phyloP scores from a whole-genome alignment of 2,797 vertebrate species.

The Ciconia nigra region DNA sequence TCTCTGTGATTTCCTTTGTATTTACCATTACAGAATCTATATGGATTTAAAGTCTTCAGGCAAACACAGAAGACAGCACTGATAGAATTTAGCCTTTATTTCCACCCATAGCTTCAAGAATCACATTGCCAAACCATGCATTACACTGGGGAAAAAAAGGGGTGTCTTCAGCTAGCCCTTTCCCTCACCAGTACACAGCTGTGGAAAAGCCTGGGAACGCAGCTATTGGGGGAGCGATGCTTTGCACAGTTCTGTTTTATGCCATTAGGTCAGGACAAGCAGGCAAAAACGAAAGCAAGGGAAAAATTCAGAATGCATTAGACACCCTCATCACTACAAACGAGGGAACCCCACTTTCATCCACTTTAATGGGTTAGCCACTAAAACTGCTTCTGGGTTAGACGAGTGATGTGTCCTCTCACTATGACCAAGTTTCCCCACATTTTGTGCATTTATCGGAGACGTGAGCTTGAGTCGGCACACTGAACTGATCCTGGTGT shows the following conservation, averaged over 20 bases:
- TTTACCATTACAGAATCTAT: not conserved
- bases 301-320: not conserved
- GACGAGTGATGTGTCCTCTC: fast-evolving
- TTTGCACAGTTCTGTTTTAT: not conserved
- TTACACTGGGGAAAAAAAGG: not conserved
- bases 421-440: not conserved
- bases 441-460: not conserved
- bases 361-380: not conserved
- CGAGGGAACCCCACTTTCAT: not conserved
- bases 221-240: not conserved
- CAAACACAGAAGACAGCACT: not conserved
- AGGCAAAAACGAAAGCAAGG: not conserved
- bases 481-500: not conserved
- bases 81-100: not conserved
- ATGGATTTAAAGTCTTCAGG: not conserved
- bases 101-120: not conserved
- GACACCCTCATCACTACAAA: not conserved
- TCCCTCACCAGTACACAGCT: not conserved
- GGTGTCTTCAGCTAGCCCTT: not conserved
- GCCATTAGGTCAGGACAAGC: not conserved
- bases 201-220: not conserved
- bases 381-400: not conserved
- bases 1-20: not conserved
- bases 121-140: not conserved
- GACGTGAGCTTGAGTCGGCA: not conserved